Base-by-base conservation (phyloP, 2,888 invertebrate genomes). In the Xylota sylvarum region DNA sequence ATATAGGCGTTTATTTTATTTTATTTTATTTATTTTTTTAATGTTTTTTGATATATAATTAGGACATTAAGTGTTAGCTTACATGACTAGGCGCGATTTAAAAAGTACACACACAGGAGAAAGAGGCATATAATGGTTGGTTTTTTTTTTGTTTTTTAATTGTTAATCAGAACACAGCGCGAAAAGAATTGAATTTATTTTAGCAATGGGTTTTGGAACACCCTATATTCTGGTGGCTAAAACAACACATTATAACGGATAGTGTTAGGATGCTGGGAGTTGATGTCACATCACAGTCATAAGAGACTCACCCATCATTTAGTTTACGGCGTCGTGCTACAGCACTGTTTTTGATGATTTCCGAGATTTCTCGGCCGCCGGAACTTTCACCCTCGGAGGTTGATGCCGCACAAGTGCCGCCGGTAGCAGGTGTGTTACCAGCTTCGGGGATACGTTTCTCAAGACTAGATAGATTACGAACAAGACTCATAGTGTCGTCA, bases 341-440 rank as follows among this genome's bases (percentile, higher is more conserved):
- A 5, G 93, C 93, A 88, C 93, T 93, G 83, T 93, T 93, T 88
- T 93, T 93, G 85, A 94, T 93, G 50, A 93, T 93, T 58, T 92
- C 91, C 56, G 92, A 91, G 73, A 93, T 92, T 89, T 93, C 93
- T 5, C 93, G 91, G 12, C 93, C 93, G 17, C 93, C 93, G 3
- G 93, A 93, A 82, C 93, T 93, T 88, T 93, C 93, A 43, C 93
- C 93, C 79, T 93, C 93, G 12, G 93, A 93, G 1, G 93, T 92
- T 1, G 92, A 92, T 14, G 91, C 90, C 55, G 88, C 72, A 46
- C 74, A 80, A 32, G 81, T 48, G 30, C 70, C 85, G 30, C 70
- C 85, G 0, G 73, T 52, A 23, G 65, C 74, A 0, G 67, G 72
- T 19, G 65, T 73, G 48, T 46, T 56, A 23, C 9, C 64, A 9